Conservation (phyloP, 1,140 invertebrate species). For the Laupala kohalensis region DNA sequence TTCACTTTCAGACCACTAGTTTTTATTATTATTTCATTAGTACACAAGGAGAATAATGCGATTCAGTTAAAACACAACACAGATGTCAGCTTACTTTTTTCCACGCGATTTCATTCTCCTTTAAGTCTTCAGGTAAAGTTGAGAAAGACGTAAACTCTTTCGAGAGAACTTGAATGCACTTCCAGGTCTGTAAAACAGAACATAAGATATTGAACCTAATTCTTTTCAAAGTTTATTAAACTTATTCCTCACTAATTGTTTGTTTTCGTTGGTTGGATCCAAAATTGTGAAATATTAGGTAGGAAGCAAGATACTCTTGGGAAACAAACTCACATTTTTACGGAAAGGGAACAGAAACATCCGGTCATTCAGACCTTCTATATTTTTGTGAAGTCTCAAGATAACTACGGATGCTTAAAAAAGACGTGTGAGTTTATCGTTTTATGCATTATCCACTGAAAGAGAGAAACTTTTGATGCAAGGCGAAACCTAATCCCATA, state of each 20-base stretch:
- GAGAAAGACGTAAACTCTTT: not conserved
- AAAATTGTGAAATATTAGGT: too few species aligned
- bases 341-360: not conserved
- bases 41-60: not conserved
- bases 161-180: not conserved
- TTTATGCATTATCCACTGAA: not conserved
- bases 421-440: not conserved
- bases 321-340: too few species aligned
- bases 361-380: not conserved
- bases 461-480: not conserved
- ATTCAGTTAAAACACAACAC: not conserved
- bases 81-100: not conserved
- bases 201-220: not conserved
- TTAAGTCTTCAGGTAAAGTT: not conserved
- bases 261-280: too few species aligned
- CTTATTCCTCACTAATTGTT: not conserved
- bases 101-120: not conserved
- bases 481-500: too few species aligned
- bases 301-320: not conserved
- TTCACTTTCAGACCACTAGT: constrained; percentile 71
- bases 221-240: not conserved
- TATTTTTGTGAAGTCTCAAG: not conserved
- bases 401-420: too few species aligned
- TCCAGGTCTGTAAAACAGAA: not conserved
- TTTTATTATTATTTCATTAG: not conserved